These are phyloP conservation scores for Phocoena sinus DNA, from an alignment of 2,113 vertebrate genomes.

Conservation along the genomic window DNA sequence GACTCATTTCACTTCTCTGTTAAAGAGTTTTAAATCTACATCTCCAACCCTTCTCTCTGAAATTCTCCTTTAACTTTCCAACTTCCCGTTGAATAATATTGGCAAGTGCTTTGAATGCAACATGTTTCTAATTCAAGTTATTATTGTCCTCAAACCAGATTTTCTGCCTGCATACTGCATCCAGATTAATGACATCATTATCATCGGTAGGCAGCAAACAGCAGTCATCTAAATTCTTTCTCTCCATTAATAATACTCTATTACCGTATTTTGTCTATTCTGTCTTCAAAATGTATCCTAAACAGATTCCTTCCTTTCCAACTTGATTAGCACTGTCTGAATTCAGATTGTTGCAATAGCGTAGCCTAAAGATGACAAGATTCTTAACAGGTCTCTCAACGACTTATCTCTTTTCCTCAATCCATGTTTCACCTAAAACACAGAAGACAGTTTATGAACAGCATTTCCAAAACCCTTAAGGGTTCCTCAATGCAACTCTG, in stretches of 20 bases:
- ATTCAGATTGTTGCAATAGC: background rate
- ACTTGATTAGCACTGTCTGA: background rate
- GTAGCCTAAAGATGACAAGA: background rate
- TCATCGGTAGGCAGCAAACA: background rate
- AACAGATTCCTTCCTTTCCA: conserved; percentile 8
- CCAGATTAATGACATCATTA: conserved; percentile 48
- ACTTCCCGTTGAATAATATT: conserved; percentile 26
- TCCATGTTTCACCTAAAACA: background rate
- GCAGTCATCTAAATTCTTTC: background rate
- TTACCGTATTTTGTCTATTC: background rate
- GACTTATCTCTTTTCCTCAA: background rate
- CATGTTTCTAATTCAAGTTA: conserved; percentile 46
- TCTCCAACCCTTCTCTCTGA: background rate
- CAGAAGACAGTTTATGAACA: background rate
- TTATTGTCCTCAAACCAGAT: conserved; percentile 41
- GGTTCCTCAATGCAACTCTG: background rate
- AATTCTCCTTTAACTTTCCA: conserved; percentile 41
- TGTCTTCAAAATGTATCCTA: conserved; percentile 7
- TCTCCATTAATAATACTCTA: background rate
- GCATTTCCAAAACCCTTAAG: background rate
- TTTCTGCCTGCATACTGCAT: background rate
- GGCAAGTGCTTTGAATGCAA: conserved; percentile 10
- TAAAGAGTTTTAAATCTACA: conserved; percentile 22
- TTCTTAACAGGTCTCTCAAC: background rate
- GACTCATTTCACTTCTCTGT: background rate